phyloP scores from a whole-genome alignment of 2,888 invertebrate genomes.

The Ochropleura plecta region DNA sequence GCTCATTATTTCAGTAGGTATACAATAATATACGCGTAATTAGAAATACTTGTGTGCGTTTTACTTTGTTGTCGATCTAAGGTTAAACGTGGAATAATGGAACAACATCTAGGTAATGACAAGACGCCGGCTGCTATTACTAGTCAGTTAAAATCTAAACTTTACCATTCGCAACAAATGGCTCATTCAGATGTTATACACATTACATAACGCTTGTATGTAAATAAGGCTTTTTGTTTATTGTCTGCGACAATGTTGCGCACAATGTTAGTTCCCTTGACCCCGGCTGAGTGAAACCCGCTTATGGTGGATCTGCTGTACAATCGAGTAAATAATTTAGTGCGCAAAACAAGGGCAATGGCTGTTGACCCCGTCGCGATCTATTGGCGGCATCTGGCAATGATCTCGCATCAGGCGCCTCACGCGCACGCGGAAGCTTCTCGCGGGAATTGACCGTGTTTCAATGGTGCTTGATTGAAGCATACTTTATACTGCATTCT shows the following conservation, averaged over 20 bases:
- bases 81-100: slow-evolving; percentile 22
- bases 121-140: not conserved
- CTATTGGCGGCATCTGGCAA: slow-evolving; percentile 89
- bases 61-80: slow-evolving; percentile 23
- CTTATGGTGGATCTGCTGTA: slow-evolving; percentile 73
- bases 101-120: slow-evolving; percentile 21
- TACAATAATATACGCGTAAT: slow-evolving; percentile 43
- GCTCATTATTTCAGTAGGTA: slow-evolving; percentile 37
- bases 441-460: slow-evolving; percentile 86
- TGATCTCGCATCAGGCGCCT: slow-evolving; percentile 85
- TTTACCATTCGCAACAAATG: slow-evolving; percentile 13
- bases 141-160: slow-evolving; percentile 16
- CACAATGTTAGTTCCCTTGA: slow-evolving; percentile 78
- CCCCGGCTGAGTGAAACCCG: slow-evolving; percentile 73
- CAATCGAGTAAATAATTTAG: slow-evolving; percentile 81
- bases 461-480: slow-evolving; percentile 83
- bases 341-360: slow-evolving; percentile 89
- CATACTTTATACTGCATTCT: slow-evolving; percentile 72
- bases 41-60: slow-evolving; percentile 21
- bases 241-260: slow-evolving; percentile 54
- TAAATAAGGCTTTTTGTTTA: slow-evolving; percentile 37
- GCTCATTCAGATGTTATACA: slow-evolving; percentile 34
- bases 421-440: slow-evolving; percentile 85
- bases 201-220: slow-evolving; percentile 41
- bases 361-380: slow-evolving; percentile 89